Percentiles rank a stretch among this genome's conserved stretches.
phyloP scores from a whole-genome alignment of 92 coral and sea anemone species.

The Umimayanthus kanabou region DNA sequence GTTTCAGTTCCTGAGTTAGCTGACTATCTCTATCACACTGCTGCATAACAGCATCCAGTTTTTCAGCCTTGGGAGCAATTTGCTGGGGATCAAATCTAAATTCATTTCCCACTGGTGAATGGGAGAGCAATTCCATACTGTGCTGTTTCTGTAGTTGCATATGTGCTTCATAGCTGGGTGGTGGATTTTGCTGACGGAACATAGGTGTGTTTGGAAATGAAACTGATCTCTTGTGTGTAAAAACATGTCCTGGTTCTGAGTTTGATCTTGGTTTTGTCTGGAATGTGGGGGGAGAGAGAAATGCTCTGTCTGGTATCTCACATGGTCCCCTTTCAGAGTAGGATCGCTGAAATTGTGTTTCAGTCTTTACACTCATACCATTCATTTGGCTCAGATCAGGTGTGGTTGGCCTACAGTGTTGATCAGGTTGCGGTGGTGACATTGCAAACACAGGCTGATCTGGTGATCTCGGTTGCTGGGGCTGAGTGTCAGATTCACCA shows the following conservation, averaged over 20 bases:
- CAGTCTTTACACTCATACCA: slow-evolving; percentile 31
- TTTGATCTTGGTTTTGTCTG: slow-evolving; percentile 77
- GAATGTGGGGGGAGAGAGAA: slow-evolving; percentile 49
- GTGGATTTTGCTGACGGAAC: slow-evolving; percentile 68
- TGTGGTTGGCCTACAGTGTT: slow-evolving; percentile 30
- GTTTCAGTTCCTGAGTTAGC: slow-evolving; percentile 84
- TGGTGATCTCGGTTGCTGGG: slow-evolving; percentile 43
- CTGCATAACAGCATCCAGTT: slow-evolving; percentile 61
- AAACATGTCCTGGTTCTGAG: slow-evolving; percentile 82
- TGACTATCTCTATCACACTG: slow-evolving; percentile 74
- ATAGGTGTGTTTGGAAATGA: slow-evolving; percentile 71
- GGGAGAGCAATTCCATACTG: slow-evolving; percentile 42
- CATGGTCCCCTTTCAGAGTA: slow-evolving; percentile 67
- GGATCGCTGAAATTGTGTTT: slow-evolving; percentile 66
- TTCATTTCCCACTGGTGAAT: slow-evolving; percentile 49
- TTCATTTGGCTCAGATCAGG: slow-evolving; percentile 45
- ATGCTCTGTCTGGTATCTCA: slow-evolving; percentile 56
- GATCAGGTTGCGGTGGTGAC: slow-evolving; percentile 57
- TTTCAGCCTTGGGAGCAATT: slow-evolving; percentile 55
- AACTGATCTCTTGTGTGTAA: slow-evolving; percentile 64
- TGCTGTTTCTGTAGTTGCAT: slow-evolving; percentile 81
- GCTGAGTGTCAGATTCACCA: slow-evolving; percentile 55
- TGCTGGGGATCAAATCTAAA: slow-evolving; percentile 26
- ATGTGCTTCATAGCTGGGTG: slow-evolving; percentile 91
- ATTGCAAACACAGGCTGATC: slow-evolving; percentile 60